Evolutionary conservation across 2,113 vertebrate genomes (phyloP), one percentile per base, ranked within the genome.

Genomic region (Piliocolobus tephrosceles): DNA sequence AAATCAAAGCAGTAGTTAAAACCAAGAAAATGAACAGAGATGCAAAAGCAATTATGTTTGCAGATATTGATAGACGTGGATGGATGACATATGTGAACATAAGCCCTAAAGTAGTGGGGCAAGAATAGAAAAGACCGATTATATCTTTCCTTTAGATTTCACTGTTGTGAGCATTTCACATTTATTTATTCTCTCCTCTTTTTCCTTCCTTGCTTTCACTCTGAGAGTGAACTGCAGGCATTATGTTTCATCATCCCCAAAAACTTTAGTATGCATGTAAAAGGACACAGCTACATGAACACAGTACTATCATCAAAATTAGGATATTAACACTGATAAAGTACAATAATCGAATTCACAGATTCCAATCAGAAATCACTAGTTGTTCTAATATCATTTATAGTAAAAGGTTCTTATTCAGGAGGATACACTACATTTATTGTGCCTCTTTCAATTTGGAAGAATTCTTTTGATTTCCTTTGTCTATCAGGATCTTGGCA

Each of bases 1-100:
- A 90, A 81, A 88, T 88, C 94, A 91, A 92, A 73, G 27, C 50
- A 32, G 47, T 81, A 40, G 10, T 64, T 76, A 86, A 61, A 88
- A 78, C 7, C 11, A 57, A 76, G 58, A 92, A 79, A 38, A 22
- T 57, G 73, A 94, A 86, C 38, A 85, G 47, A 57, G 23, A 50
- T 89, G 7, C 10, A 80, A 72, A 91, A n/a, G 45, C 16, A 73
- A 75, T 5, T 4, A 20, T 57, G 40, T 78, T 40, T 81, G 16
- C 20, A 88, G 22, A 47, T 12, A 81, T 9, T 7, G n/a, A 25
- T 47, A 81, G 70, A 84, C 8, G 85, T 35, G 8, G 22, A 45
- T 10, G 27, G 55, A 35, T 43, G 38, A 18, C 81, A 52, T 20
- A 61, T 52, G 43, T 38, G 64, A 64, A 93, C 27, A 17, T 12